Evolutionary conservation across 2,113 vertebrate genomes (phyloP), one percentile per base, ranked within the genome.

Genomic region (Mixornis gularis): DNA sequence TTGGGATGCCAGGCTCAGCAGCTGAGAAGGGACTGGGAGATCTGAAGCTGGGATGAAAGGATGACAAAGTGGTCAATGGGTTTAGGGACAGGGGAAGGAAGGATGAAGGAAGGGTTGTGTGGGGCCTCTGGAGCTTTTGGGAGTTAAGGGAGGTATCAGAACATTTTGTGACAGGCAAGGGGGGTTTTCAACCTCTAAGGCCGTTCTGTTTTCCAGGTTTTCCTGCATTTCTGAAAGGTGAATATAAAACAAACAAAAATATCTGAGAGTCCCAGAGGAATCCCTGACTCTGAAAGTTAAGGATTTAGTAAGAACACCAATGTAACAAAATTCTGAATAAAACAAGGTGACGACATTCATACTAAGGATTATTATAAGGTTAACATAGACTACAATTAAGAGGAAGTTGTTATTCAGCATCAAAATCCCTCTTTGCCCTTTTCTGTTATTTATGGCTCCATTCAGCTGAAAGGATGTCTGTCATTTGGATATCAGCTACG

Each of bases 401-500:
- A 72, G 27, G 15, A 84, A 85, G 16, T 21, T 85, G 13, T 29
- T 82, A 71, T n/a, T 80, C 63, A 72, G 32, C 5, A 24, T 81
- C 85, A 46, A 91, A 95, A 69, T 46, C 32, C 7, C 68, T 70
- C 12, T 60, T 73, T 81, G 25, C 18, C 24, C 19, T 79, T 85
- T 94, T 85, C 25, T 77, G n/a, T 65, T 85, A 32, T 83, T 88
- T 79, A 53, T 56, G 26, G 15, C 36, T 85, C 20, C 25, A 34
- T 65, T 88, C 70, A 88, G 63, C n/a, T 52, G 58, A 85, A 68
- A 36, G 5, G 16, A 34, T 66, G 29, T 26, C 68, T 63, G 12
- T 56, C 13, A 53, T 79, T 76, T 3, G 0, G 9, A 24, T 24
- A 64, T 26, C 12, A 74, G 49, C 32, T 76, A 60, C 20, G 6